A percentile compares a stretch with the other conserved stretches of the same genome.
phyloP scores from a whole-genome alignment of 1,140 invertebrate genomes.

The Bombus superbus region DNA sequence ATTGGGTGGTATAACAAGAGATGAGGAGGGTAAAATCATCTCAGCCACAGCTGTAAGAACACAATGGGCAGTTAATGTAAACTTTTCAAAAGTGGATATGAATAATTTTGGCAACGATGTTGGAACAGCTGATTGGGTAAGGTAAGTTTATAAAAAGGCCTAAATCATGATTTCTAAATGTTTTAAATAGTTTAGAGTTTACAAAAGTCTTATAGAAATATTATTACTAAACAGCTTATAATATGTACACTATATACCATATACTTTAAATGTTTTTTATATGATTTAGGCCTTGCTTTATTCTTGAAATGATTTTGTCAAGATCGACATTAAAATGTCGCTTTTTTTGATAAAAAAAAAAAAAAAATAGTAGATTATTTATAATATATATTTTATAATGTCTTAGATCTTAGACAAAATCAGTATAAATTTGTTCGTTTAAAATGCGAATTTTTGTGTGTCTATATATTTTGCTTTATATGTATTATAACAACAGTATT shows the following conservation, averaged over 20 bases:
- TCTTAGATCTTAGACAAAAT: neutral
- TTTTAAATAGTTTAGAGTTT: neutral
- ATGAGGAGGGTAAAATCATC: slow-evolving; percentile 85
- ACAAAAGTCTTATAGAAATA: slow-evolving; percentile 6
- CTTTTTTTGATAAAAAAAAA: neutral
- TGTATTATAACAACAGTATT: neutral
- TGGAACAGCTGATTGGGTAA: slow-evolving; percentile 89
- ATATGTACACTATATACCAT: neutral
- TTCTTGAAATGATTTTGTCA: slow-evolving; percentile 11
- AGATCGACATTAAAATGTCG: neutral
- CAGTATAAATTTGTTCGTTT: neutral
- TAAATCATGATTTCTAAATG: slow-evolving; percentile 54
- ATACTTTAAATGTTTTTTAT: neutral
- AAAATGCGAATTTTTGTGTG: too few relatives aligned
- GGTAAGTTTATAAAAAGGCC: slow-evolving; percentile 65
- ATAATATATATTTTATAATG: neutral
- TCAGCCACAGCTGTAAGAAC: slow-evolving; percentile 86
- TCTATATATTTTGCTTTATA: neutral
- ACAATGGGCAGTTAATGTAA: slow-evolving; percentile 86
- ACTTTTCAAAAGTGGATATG: slow-evolving; percentile 86
- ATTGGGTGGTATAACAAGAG: slow-evolving; percentile 85
- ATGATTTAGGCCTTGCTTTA: slow-evolving; percentile 59
- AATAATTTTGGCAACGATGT: slow-evolving; percentile 87
- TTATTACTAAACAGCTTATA: neutral
- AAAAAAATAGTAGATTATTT: neutral